phyloP scores from a whole-genome alignment of 2,888 invertebrate species.

The Crossocerus cetratus region DNA sequence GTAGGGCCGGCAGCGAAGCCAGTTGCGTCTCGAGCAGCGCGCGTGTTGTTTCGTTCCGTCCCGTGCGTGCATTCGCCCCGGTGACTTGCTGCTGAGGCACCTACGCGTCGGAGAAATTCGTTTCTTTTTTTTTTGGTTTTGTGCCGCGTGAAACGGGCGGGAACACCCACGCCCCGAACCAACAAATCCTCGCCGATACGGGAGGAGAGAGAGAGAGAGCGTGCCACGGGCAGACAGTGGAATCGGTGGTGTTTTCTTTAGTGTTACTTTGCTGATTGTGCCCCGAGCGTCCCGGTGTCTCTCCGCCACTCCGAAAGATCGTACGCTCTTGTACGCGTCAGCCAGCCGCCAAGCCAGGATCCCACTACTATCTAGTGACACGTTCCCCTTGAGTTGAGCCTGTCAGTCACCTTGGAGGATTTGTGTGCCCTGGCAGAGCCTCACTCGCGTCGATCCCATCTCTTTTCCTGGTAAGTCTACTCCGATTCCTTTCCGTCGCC shows the following conservation, averaged over 20 bases:
- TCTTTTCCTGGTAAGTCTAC: conserved; percentile 45
- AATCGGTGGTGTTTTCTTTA: conserved; percentile 52
- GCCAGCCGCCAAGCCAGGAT: conserved; percentile 15
- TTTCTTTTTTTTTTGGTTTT: conserved; percentile 40
- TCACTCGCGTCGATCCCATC: conserved; percentile 18
- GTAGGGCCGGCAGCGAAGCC: conserved; percentile 41
- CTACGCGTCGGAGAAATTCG: conserved; percentile 43
- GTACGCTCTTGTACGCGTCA: conserved; percentile 22
- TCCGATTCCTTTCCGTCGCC: neutral
- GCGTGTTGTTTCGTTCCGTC: conserved; percentile 59
- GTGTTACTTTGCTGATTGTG: conserved; percentile 47
- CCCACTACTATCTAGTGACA: neutral
- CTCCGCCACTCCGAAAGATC: conserved; percentile 19
- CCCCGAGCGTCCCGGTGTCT: conserved; percentile 28
- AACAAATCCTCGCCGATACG: conserved; percentile 33
- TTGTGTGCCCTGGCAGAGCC: conserved; percentile 7
- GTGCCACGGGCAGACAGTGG: conserved; percentile 26
- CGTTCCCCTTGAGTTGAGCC: conserved; percentile 12
- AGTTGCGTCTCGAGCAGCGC: conserved; percentile 70
- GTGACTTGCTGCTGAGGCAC: conserved; percentile 32
- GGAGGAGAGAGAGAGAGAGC: neutral
- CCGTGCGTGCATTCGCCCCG: conserved; percentile 34
- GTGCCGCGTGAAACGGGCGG: conserved; percentile 13
- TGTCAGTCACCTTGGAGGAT: conserved; percentile 22
- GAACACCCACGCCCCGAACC: conserved; percentile 18